These are phyloP conservation scores for Paedocypris micromegethes DNA, from an alignment of 2,797 vertebrate species.

Conservation along the genomic window DNA sequence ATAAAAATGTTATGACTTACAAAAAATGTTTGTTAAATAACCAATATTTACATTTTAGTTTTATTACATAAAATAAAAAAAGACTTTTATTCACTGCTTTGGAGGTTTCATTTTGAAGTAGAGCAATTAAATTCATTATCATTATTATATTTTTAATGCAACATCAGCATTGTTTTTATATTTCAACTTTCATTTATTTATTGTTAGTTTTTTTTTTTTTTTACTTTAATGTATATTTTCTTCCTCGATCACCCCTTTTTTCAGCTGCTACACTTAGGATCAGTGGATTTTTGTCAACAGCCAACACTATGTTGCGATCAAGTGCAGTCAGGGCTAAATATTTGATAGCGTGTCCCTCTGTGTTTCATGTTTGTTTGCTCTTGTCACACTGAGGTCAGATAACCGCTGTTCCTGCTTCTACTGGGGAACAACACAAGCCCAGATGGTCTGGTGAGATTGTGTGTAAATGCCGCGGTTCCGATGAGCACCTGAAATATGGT, in stretches of 20 bases:
- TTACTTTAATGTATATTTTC: background rate
- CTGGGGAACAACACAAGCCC: constrained; percentile 28
- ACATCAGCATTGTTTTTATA: too few relatives aligned
- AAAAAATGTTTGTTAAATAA: too few relatives aligned
- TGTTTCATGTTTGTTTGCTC: constrained; percentile 38
- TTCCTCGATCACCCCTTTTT: constrained; percentile 1
- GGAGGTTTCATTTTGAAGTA: too few relatives aligned
- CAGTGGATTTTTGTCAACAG: constrained; percentile 46
- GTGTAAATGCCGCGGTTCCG: constrained; percentile 62
- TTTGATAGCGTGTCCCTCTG: constrained; percentile 57
- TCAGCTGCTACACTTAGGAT: constrained; percentile 4
- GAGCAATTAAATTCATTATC: too few relatives aligned
- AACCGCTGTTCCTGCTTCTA: constrained; percentile 8
- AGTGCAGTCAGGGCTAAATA: constrained; percentile 59
- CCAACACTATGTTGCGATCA: constrained; percentile 42
- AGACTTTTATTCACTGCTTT: too few relatives aligned
- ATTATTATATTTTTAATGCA: too few relatives aligned
- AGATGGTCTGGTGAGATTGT: constrained; percentile 52
- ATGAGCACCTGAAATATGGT: constrained; percentile 43
- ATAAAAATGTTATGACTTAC: too few relatives aligned
- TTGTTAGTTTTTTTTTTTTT: too few relatives aligned
- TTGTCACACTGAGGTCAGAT: constrained; percentile 59
- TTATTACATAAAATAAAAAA: too few relatives aligned
- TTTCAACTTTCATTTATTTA: too few relatives aligned
- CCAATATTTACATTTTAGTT: too few relatives aligned